Conservation (phyloP, 1,140 invertebrate genomes). For the Choristoneura fumiferana region DNA sequence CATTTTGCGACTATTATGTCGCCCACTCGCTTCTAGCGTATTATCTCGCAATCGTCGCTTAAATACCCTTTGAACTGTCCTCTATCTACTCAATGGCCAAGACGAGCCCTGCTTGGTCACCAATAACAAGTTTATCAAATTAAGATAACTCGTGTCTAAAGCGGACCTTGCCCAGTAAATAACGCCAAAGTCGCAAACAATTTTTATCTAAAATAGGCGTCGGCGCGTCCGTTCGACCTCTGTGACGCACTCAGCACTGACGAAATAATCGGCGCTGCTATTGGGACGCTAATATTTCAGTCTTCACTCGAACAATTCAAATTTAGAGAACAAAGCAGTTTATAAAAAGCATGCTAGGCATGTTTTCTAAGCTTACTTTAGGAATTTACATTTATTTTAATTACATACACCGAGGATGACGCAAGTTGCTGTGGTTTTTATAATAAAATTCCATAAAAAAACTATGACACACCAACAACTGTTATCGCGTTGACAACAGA, state of each 20-base stretch:
- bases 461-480: no score
- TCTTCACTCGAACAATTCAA: background rate
- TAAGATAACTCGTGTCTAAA: background rate
- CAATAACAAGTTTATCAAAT: conserved; percentile 18
- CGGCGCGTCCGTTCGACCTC: background rate
- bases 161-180: conserved; percentile 9
- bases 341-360: no score
- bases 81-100: background rate
- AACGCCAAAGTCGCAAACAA: conserved; percentile 1
- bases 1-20: no score
- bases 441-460: no score
- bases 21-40: no score
- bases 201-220: conserved; percentile 10
- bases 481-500: no score
- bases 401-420: no score
- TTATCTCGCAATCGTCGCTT: background rate
- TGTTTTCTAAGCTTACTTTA: no score
- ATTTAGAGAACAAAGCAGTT: no score
- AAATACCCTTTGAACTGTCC: conserved; percentile 3
- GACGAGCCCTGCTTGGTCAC: conserved; percentile 2
- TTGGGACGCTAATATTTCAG: background rate
- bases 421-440: no score
- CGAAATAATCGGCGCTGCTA: background rate
- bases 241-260: conserved; percentile 8
- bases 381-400: no score